Base-by-base conservation (phyloP, 2,888 invertebrate genomes). In the Drosophila yooni region DNA sequence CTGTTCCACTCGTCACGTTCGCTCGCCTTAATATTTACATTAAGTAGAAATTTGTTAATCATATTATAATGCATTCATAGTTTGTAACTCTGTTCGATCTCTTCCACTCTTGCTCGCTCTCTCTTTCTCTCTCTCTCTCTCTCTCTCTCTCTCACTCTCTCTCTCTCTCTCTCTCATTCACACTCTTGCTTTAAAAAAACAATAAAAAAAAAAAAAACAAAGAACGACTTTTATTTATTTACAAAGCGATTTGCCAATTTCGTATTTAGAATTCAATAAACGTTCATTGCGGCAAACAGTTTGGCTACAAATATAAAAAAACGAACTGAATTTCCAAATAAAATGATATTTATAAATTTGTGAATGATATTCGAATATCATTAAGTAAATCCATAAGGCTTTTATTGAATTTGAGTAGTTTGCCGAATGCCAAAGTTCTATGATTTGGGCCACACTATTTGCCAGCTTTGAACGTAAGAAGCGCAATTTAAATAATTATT, bases 1-100 rank as follows among this genome's bases (percentile, higher is more conserved):
- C 58, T 68, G 52, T 78, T 69, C 33, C 60, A 29, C 34, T 61
- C 72, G 59, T 74, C 63, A 43, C 58, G 53, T 70, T 83, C 72
- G 80, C 52, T 88, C 73, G 79, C 67, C 89, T 87, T 89, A 80
- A 77, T 92, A 91, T 91, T 83, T 91, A 91, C 91, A 91, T 91
- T 92, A 92, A 91, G 92, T 91, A 91, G 81, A 84, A 89, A 74
- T 74, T 81, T 74, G 67, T 88, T 86, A 77, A 88, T 69, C 70
- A 68, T 81, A 77, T 33, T 74, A 52, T 38, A 52, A 76, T 76
- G 50, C 54, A 74, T 61, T 70, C 31, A 72, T 71, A 73, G 67
- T 77, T 72, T 78, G 69, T 68, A 79, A 79, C 70, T 77, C 29
- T 62, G 18, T 13, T 34, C 21, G 29, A 27, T 25, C 29, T 54